Base-by-base conservation (phyloP, 2,113 vertebrate species). In the Ictalurus furcatus region DNA sequence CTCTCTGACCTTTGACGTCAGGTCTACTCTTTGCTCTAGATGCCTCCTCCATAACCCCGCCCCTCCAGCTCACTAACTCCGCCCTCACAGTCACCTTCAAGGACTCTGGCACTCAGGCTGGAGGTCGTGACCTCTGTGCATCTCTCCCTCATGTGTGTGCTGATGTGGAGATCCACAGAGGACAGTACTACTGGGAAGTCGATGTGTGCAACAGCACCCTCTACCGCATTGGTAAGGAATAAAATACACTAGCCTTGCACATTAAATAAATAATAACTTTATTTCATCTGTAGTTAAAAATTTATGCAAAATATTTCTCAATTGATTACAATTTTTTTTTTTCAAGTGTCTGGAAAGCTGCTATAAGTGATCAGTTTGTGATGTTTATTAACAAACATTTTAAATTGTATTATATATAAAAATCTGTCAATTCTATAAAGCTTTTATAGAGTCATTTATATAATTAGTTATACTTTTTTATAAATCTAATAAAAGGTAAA, bases 111-210 rank as follows among this genome's bases (percentile, higher is more conserved):
- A 9, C 19, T 85, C 30, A 58, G 48, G 23, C 25, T 11, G 13
- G 34, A 23, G 54, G 25, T 34, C 56, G 14, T 28, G 12, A 61
- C 58, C 54, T 86, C 59, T 71, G 30, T 80, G 91, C 90, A 59
- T 65, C 44, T 1, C 81, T 94, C 14, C 90, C 91, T n/a, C 88
- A 91, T 80, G 92, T 94, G 81, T 76, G 90, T 1, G 92, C 90
- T 0, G 91, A 94, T 19, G 90, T 94, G 12, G 83, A 91, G 61
- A 88, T 96, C 44, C 59, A 52, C 69, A 91, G 48, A 28, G 95
- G 94, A 23, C 95, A 95, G 88, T 95, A 93, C 89, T 96, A 96
- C 93, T 95, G 95, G 95, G 95, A 96, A 80, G 94, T 94, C 85
- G 96, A 95, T 12, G 95, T 96, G 76, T 95, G 92, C 21, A 95